Evolutionary conservation across 2,888 invertebrate genomes (phyloP).

Genomic region (Brachynemurus nebulosus): DNA sequence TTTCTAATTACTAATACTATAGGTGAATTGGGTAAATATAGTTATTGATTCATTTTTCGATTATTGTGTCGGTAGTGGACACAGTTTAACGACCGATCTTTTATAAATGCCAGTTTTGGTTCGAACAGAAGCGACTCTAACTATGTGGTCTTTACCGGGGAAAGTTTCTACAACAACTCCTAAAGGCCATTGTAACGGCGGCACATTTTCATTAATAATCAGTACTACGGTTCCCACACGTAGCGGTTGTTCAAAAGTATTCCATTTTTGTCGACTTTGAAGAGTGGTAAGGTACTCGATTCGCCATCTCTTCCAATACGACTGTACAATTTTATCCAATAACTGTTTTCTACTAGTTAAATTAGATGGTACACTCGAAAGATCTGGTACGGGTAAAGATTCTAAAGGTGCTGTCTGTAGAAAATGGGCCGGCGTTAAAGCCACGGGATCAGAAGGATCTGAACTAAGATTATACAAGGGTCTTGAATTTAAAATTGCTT

Average conservation of each 20-base stretch:
- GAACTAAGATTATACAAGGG: constrained; percentile 11
- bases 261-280: no score
- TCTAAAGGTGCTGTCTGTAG: constrained; percentile 7
- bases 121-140: constrained; percentile 10
- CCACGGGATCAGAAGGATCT: no score
- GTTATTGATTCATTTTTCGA: no score
- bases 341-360: not conserved
- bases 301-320: constrained; percentile 3
- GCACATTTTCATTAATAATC: no score
- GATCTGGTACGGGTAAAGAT: constrained; percentile 3
- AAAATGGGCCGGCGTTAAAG: constrained; percentile 11
- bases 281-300: constrained; percentile 7
- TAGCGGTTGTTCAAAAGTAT: no score
- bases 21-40: no score
- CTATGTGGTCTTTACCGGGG: constrained; percentile 12
- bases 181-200: not conserved
- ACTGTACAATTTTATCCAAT: constrained; percentile 3
- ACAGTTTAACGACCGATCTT: no score
- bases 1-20: no score
- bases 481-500: constrained; percentile 15
- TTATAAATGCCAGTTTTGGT: constrained; percentile 8
- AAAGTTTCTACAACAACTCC: not conserved
- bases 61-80: constrained; percentile 11
- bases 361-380: not conserved
- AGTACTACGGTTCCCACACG: not conserved